These are phyloP conservation scores for Columba livia DNA, from an alignment of 2,113 vertebrate genomes.

Conservation along the genomic window DNA sequence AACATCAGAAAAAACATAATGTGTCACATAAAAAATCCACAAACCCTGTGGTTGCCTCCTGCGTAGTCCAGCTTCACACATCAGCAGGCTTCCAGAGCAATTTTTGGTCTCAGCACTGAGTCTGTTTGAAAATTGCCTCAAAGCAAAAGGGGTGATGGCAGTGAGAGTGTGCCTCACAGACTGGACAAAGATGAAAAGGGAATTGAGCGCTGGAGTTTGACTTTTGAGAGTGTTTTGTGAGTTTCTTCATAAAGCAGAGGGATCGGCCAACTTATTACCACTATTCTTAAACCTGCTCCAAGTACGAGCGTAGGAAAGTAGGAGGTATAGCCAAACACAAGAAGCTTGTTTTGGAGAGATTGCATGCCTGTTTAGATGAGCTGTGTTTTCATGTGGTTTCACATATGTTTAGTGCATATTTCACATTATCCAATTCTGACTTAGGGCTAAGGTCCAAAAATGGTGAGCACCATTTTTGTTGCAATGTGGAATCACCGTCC, in stretches of 20 bases:
- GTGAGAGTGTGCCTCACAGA: not conserved
- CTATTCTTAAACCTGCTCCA: not conserved
- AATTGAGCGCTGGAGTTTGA: not conserved
- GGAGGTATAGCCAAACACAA: not conserved
- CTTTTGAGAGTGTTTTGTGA: not conserved
- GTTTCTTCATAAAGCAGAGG: not conserved
- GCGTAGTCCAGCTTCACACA: not conserved
- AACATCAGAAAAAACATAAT: not conserved
- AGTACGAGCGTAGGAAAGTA: rapidly evolving
- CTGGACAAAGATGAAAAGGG: not conserved
- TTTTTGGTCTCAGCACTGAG: not conserved
- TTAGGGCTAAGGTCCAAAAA: not conserved
- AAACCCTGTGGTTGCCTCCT: not conserved
- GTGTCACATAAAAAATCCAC: not conserved
- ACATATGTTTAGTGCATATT: not conserved
- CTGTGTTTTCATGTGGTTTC: not conserved
- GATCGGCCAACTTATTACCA: not conserved
- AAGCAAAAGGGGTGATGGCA: not conserved
- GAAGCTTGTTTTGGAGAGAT: not conserved
- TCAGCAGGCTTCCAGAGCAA: not conserved
- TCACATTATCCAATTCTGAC: not conserved
- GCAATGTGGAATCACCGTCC: not conserved
- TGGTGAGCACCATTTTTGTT: rapidly evolving
- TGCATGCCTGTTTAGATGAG: not conserved
- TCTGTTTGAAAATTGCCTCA: conserved; percentile 1